phyloP scores from a whole-genome alignment of 2,888 invertebrate genomes.

The Epinotia bilunana region DNA sequence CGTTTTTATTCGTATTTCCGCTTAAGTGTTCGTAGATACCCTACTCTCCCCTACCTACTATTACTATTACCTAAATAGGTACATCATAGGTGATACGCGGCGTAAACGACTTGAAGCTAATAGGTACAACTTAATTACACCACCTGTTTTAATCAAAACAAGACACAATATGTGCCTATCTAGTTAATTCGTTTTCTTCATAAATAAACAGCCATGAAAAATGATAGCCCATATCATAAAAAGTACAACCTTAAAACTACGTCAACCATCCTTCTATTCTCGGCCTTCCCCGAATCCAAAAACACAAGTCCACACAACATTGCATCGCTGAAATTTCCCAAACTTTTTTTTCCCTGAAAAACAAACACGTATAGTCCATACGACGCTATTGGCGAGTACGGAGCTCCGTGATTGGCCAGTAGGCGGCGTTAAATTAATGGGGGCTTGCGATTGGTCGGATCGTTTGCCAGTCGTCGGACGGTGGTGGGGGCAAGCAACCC shows the following conservation, averaged over 20 bases:
- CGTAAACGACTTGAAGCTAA: too few relatives aligned
- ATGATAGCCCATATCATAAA: neutral
- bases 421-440: slow-evolving; percentile 63
- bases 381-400: slow-evolving; percentile 63
- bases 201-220: neutral
- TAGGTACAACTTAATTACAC: too few relatives aligned
- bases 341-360: slow-evolving; percentile 71
- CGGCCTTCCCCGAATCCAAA: slow-evolving; percentile 43
- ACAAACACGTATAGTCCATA: slow-evolving; percentile 55
- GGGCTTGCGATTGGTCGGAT: slow-evolving; percentile 60
- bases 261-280: slow-evolving; percentile 41
- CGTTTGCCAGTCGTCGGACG: slow-evolving; percentile 58
- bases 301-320: slow-evolving; percentile 51
- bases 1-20: too few relatives aligned
- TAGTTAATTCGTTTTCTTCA: neutral
- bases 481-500: slow-evolving; percentile 76
- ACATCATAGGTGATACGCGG: too few relatives aligned
- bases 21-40: too few relatives aligned
- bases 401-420: slow-evolving; percentile 64
- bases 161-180: too few relatives aligned
- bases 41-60: too few relatives aligned
- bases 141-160: too few relatives aligned
- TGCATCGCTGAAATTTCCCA: slow-evolving; percentile 67
- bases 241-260: neutral
- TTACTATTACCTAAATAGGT: too few relatives aligned